phyloP scores from a whole-genome alignment of 2,888 invertebrate species.

The Brachyptera risi region DNA sequence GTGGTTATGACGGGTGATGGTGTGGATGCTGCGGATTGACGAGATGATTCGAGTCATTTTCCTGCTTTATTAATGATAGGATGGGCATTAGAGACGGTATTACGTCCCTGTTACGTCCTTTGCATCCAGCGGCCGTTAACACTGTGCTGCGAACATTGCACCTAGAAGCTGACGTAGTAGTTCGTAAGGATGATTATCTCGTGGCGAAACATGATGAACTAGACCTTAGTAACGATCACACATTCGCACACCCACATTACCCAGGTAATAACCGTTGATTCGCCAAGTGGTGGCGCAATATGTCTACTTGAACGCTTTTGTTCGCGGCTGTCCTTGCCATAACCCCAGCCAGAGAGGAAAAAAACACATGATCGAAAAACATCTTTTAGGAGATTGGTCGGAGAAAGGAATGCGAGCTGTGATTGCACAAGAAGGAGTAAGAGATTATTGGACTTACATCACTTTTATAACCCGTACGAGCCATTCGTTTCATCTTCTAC shows the following conservation, averaged over 20 bases:
- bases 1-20: no score
- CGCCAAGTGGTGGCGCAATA: conserved; percentile 1
- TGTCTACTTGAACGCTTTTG: background rate
- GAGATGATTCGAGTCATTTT: no score
- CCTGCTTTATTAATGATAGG: no score
- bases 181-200: background rate
- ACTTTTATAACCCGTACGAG: no score
- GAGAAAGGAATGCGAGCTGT: no score
- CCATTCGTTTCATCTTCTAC: no score
- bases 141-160: conserved; percentile 10
- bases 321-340: background rate
- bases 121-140: conserved; percentile 9
- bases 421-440: no score
- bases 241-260: background rate
- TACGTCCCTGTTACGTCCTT: no score
- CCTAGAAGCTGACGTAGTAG: conserved; percentile 13
- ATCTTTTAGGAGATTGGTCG: background rate
- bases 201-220: conserved; percentile 2
- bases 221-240: conserved; percentile 7
- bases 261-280: conserved; percentile 6
- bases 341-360: background rate
- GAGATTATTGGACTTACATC: no score
- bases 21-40: no score
- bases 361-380: background rate
- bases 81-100: no score